Percentiles rank a stretch among this genome's conserved stretches.
phyloP scores from a whole-genome alignment of 2,888 invertebrate species.

The Baccha elongata region DNA sequence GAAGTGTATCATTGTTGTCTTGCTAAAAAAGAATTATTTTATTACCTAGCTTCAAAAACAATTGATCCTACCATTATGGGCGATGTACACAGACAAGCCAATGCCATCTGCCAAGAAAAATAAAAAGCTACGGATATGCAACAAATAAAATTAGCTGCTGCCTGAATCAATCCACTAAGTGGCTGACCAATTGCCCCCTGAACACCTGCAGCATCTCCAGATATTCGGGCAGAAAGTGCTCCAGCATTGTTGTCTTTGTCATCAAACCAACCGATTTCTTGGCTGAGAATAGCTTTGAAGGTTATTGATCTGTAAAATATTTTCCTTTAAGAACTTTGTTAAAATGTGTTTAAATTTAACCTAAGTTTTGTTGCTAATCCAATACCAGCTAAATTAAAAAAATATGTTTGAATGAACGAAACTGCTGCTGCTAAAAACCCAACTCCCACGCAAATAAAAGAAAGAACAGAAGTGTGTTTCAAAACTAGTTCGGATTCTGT shows the following conservation, averaged over 20 bases:
- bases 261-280: too few relatives aligned
- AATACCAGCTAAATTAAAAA: conserved; percentile 90
- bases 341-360: conserved; percentile 78
- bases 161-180: too few relatives aligned
- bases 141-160: too few relatives aligned
- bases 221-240: conserved; percentile 86
- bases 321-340: too few relatives aligned
- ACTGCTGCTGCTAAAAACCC: conserved; percentile 86
- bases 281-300: conserved; percentile 86
- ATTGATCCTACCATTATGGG: conserved; percentile 87
- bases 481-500: conserved; percentile 83
- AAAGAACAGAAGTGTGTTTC: conserved; percentile 84
- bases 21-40: too few relatives aligned
- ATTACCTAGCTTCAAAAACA: conserved; percentile 85
- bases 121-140: too few relatives aligned
- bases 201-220: conserved; percentile 88
- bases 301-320: conserved; percentile 79
- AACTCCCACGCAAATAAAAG: conserved; percentile 85
- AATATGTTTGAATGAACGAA: conserved; percentile 87
- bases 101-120: conserved; percentile 88
- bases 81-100: conserved; percentile 86
- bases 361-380: conserved; percentile 86
- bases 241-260: conserved; percentile 87
- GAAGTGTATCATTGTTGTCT: too few relatives aligned
- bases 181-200: too few relatives aligned